Base-by-base conservation (phyloP, 2,113 vertebrate genomes). In the Uria aalge region DNA sequence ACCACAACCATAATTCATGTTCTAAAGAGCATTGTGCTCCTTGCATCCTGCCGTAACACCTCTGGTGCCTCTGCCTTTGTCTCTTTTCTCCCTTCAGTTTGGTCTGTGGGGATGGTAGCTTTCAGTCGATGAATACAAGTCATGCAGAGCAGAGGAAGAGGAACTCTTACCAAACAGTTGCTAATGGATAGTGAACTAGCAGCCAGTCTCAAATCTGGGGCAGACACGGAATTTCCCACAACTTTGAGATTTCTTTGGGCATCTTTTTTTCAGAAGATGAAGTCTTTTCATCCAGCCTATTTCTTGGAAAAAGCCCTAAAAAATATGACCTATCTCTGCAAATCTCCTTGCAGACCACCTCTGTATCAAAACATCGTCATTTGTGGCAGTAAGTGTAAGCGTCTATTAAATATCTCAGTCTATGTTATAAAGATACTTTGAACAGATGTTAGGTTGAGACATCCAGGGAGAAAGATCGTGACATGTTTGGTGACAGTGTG, bases 371-470 rank as follows among this genome's bases (percentile, higher is more conserved):
- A 59, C 14, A 52, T 17, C 5, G 0, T 45, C 16, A 36, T 62
- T 79, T 80, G 32, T 60, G 5, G 3, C 57, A 53, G 40, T 40
- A 83, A 78, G 15, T 15, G 19, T 48, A 47, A 67, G 62, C 9
- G 2, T 59, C 72, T 87, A 20, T 63, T 79, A 68, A 85, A 48
- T 57, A 60, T 92, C 92, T 69, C 57, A 90, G 30, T 30, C 36
- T n/a, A n/a, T 5, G 1, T 85, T 77, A 57, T 62, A 79, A 69
- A 80, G 71, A 67, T 79, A 30, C 26, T 90, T 85, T 62, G 85
- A 88, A 85, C 90, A 96, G 94, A 87, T 90, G 81, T 88, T 90
- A 48, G n/a, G 24, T 41, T 93, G 85, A 96, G 68, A 56, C 48
- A 53, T 79, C 86, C 62, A 53, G 71, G 50, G 90, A 66, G 66